Base-by-base conservation (phyloP, 2,113 vertebrate genomes). In the Tyto alba region DNA sequence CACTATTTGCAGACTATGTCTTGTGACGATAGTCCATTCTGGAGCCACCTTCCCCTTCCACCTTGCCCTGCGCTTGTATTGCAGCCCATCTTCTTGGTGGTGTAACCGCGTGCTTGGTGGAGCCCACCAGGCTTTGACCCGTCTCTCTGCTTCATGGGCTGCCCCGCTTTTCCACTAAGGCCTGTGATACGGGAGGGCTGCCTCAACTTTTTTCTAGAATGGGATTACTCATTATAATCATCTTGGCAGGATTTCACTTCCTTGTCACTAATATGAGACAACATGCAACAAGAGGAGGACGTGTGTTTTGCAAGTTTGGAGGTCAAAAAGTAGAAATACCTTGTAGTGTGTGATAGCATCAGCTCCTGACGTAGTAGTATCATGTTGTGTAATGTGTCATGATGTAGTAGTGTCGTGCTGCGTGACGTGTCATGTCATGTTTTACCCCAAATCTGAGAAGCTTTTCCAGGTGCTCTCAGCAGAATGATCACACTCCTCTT, bases 401-500 rank as follows among this genome's bases (percentile, higher is more conserved):
- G 62, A 14, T 26, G 3, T 27, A 23, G 45, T 48, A 32, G 41
- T 20, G 55, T 45, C 18, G 3, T 17, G 20, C 16, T 23, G 57
- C 2, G 4, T 59, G 45, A 40, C 3, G 3, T 27, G 55, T 36
- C 27, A 2, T 11, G 34, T 15, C 26, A 25, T 47, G 34, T 27
- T 85, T 66, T 19, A 40, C n/a, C 60, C 20, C 36, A 29, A 8
- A 23, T 21, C 50, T n/a, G 59, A 30, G 86, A 30, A 53, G 57
- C 57, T 64, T 48, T 57, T 48, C 20, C 52, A 41, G 50, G 10
- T 5, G 2, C 3, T 25, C 15, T 43, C 45, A 16, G 32, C 41
- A 64, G 30, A 43, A 50, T 0, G 2, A 13, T 50, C 0, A 0
- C 20, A 2, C 16, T 25, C 10, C 30, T n/a, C 29, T 50, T 20